phyloP scores from a whole-genome alignment of 1,140 invertebrate species.

The Trachymyrmex cornetzi region DNA sequence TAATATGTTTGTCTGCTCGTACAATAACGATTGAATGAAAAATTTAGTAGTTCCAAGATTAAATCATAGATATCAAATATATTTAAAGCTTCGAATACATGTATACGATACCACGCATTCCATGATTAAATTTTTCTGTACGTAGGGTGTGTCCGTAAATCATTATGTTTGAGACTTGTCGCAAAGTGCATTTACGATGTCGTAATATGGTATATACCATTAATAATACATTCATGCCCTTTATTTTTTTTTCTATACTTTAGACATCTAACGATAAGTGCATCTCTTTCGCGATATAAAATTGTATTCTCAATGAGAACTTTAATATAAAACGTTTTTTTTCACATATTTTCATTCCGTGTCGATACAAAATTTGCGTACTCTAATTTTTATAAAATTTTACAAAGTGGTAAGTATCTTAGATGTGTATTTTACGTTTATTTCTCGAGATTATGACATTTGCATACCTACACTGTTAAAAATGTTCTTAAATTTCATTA shows the following conservation, averaged over 20 bases:
- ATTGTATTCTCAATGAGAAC: constrained; percentile 30
- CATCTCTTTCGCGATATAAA: constrained; percentile 12
- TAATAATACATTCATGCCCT: neutral
- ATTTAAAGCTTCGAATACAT: constrained; percentile 80
- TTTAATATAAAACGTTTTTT: neutral
- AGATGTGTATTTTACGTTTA: neutral
- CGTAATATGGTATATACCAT: neutral
- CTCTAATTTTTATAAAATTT: constrained; percentile 24
- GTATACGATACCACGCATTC: constrained; percentile 78
- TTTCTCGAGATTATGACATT: neutral
- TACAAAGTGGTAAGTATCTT: constrained; percentile 2
- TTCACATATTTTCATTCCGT: neutral
- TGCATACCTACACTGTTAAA: constrained; percentile 3
- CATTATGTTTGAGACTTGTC: constrained; percentile 69
- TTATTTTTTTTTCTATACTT: constrained; percentile 10
- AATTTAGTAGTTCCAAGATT: neutral
- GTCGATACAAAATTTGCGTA: constrained; percentile 55
- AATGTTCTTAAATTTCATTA: too few relatives aligned
- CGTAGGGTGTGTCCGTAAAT: constrained; percentile 76
- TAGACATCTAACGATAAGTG: neutral
- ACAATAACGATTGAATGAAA: neutral
- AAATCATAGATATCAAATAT: constrained; percentile 65
- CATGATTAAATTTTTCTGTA: constrained; percentile 78
- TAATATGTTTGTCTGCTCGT: neutral
- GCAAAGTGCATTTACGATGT: constrained; percentile 6